Percentiles rank a stretch among this genome's conserved stretches.
These are phyloP conservation scores for Agelas oroides DNA, from an alignment of 37 sponge, comb jelly and placozoan genomes.

Conservation along the genomic window DNA sequence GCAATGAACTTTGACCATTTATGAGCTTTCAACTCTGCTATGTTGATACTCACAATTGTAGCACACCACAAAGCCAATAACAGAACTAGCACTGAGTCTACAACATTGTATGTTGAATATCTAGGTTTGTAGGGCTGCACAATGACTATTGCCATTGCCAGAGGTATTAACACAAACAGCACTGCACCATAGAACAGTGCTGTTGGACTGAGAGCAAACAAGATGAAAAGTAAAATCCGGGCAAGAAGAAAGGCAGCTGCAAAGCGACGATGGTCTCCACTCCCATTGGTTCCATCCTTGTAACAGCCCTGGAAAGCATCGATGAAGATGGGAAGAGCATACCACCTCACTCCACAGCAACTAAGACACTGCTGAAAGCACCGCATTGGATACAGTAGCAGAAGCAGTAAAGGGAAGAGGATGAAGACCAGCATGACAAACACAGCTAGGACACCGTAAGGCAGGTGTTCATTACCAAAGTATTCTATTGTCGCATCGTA, in stretches of 20 bases:
- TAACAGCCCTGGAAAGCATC: conserved; percentile 63
- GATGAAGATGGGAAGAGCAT: conserved; percentile 23
- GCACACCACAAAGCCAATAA: background rate
- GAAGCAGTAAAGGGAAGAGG: conserved; percentile 40
- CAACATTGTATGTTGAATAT: background rate
- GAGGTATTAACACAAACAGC: background rate
- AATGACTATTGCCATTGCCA: background rate
- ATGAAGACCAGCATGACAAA: conserved; percentile 13
- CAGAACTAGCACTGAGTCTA: background rate
- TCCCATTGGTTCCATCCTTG: conserved; percentile 56
- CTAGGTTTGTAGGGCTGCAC: conserved; percentile 1
- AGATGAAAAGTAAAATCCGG: conserved; percentile 28
- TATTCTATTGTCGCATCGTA: conserved; percentile 22
- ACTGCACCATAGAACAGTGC: background rate
- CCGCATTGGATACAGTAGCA: conserved; percentile 17
- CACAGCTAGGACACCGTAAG: conserved; percentile 37
- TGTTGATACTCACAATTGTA: background rate
- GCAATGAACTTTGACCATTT: too few species aligned
- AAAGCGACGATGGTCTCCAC: conserved; percentile 47
- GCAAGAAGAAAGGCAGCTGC: conserved; percentile 50
- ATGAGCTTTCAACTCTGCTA: background rate
- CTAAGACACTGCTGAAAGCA: conserved; percentile 12
- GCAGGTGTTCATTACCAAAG: conserved; percentile 26
- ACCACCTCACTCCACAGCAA: background rate
- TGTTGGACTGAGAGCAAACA: background rate